Conservation (phyloP, 2,888 invertebrate genomes). For the Drosophila nigricruria region DNA sequence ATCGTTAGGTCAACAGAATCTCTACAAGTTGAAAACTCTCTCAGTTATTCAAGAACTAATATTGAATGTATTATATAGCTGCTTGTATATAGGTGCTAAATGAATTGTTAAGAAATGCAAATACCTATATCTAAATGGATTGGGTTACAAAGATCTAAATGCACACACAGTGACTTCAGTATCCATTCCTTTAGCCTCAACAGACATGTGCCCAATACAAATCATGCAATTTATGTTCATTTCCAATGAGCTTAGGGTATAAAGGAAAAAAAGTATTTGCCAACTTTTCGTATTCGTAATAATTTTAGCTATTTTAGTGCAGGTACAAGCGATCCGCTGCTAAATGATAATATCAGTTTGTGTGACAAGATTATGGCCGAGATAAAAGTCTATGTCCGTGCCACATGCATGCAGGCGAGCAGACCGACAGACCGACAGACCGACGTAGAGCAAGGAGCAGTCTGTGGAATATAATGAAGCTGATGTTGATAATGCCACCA, state of each 20-base stretch:
- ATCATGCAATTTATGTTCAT: not conserved
- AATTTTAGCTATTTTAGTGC: slow-evolving; percentile 33
- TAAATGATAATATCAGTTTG: slow-evolving; percentile 52
- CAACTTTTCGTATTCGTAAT: slow-evolving; percentile 19
- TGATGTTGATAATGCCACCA: slow-evolving; percentile 41
- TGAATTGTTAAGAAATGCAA: not conserved
- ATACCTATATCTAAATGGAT: not conserved
- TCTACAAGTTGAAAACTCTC: too few species aligned
- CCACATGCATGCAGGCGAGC: slow-evolving; percentile 1
- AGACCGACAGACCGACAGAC: not conserved
- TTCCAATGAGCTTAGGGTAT: not conserved
- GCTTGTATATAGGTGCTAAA: not conserved
- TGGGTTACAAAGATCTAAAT: not conserved
- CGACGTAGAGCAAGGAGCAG: not conserved
- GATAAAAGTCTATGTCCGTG: slow-evolving; percentile 16
- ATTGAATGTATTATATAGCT: not conserved
- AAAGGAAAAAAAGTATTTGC: not conserved
- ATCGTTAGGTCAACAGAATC: too few species aligned
- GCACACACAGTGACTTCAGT: not conserved
- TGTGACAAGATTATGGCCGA: slow-evolving; percentile 41
- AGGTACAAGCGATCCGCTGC: slow-evolving; percentile 17
- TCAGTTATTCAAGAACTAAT: not conserved
- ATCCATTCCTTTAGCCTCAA: not conserved
- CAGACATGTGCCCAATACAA: not conserved
- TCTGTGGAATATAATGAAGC: slow-evolving; percentile 30